phyloP scores from a whole-genome alignment of 2,113 vertebrate species.

The Alosa alosa region DNA sequence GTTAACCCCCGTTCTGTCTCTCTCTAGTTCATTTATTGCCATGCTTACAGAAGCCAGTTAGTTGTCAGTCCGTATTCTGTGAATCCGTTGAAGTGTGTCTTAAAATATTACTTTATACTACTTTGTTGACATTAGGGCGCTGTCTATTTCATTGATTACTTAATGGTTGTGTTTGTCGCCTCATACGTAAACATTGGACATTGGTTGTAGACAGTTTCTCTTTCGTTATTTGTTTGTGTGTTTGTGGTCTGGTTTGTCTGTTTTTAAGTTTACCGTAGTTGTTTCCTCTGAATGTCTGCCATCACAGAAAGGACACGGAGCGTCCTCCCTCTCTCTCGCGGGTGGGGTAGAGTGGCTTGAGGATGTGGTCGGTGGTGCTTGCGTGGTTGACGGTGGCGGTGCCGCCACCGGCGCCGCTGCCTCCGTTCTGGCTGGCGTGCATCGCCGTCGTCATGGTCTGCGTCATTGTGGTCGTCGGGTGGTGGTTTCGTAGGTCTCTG shows the following conservation, averaged over 20 bases:
- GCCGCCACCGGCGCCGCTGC: constrained; percentile 66
- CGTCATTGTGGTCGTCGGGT: neutral
- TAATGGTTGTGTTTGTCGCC: constrained; percentile 48
- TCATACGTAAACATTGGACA: constrained; percentile 80
- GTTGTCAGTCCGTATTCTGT: constrained; percentile 35
- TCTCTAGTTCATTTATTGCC: constrained; percentile 79
- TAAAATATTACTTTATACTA: constrained; percentile 31
- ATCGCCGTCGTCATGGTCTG: neutral
- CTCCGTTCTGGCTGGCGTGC: constrained; percentile 69
- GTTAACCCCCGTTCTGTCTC: constrained; percentile 36
- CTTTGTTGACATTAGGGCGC: constrained; percentile 35
- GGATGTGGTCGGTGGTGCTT: constrained; percentile 54
- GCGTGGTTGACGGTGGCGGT: neutral
- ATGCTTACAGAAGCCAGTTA: constrained; percentile 61
- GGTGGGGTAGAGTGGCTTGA: constrained; percentile 52
- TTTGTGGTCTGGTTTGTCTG: constrained; percentile 13
- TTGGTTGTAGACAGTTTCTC: constrained; percentile 45
- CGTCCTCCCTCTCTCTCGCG: constrained; percentile 52
- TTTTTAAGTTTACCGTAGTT: neutral
- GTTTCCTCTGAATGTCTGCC: constrained; percentile 16
- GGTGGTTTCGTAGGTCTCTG: constrained; percentile 72
- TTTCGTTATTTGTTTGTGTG: constrained; percentile 38
- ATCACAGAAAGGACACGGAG: constrained; percentile 48
- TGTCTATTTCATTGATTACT: constrained; percentile 44
- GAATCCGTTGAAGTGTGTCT: constrained; percentile 27